These are phyloP conservation scores for Acleris laterana DNA, from an alignment of 2,888 invertebrate genomes.

Conservation along the genomic window DNA sequence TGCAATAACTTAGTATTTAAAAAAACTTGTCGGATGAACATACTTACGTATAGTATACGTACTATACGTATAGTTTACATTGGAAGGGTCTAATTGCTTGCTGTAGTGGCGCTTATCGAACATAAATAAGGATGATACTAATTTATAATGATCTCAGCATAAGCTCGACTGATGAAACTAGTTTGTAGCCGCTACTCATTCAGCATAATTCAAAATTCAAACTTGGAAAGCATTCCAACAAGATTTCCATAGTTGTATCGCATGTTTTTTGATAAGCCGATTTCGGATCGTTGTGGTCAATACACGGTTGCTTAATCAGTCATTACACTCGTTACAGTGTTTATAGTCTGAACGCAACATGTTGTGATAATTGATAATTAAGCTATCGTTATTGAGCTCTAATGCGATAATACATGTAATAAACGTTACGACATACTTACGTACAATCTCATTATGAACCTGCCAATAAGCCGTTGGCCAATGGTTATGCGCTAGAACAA, in stretches of 20 bases:
- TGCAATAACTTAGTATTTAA: conserved; percentile 13
- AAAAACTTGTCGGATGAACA: not conserved
- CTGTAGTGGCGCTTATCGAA: not conserved
- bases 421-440: conserved; percentile 29
- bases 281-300: too few species aligned
- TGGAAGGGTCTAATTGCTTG: conserved; percentile 8
- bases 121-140: conserved; percentile 31
- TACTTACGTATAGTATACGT: not conserved
- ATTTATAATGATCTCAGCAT: conserved; percentile 24
- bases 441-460: conserved; percentile 18
- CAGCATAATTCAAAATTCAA: conserved; percentile 5
- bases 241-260: not conserved
- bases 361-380: conserved; percentile 28
- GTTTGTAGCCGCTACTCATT: conserved; percentile 16
- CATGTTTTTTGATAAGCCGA: too few species aligned
- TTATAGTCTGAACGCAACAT: conserved; percentile 21
- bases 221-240: not conserved
- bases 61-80: not conserved
- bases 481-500: conserved; percentile 10
- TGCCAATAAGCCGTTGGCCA: conserved; percentile 25
- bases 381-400: conserved; percentile 32
- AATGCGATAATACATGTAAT: conserved; percentile 35
- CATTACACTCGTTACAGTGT: conserved; percentile 11
- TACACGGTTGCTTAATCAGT: too few species aligned
- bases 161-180: conserved; percentile 13